Evolutionary conservation across 2,888 invertebrate species (phyloP).

Genomic region (Nomada goodeniana): DNA sequence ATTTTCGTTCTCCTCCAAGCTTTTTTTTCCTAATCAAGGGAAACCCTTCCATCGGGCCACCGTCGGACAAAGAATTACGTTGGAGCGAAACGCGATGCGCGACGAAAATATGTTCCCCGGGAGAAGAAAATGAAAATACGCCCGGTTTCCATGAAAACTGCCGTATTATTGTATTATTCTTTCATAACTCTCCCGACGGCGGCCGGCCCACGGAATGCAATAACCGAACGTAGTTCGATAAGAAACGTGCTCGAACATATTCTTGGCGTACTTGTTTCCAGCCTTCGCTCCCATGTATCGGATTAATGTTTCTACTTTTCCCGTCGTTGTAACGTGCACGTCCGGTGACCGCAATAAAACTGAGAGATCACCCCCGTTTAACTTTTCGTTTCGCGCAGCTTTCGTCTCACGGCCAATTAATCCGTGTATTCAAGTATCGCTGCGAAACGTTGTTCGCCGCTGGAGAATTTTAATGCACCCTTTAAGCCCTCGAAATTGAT

Average conservation of each 20-base stretch:
- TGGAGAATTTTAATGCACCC: neutral
- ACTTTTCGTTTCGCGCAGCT: neutral
- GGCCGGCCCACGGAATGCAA: constrained; percentile 33
- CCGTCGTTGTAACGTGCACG: neutral
- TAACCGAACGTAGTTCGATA: constrained; percentile 53
- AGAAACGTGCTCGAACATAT: constrained; percentile 21
- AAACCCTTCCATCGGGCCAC: neutral
- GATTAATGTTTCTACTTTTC: constrained; percentile 41
- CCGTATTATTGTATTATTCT: constrained; percentile 55
- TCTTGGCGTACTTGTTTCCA: neutral
- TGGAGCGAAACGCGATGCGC: neutral
- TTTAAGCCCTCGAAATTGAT: neutral
- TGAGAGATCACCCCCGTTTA: too few relatives aligned
- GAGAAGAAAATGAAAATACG: constrained; percentile 35
- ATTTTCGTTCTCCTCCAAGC: neutral
- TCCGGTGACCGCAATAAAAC: neutral
- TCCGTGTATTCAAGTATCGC: too few relatives aligned
- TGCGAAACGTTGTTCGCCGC: neutral
- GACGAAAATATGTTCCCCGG: too few relatives aligned
- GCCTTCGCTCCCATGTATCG: constrained; percentile 1
- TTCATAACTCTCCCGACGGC: constrained; percentile 43
- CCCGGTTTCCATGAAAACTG: constrained; percentile 16
- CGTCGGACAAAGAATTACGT: neutral
- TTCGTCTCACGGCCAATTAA: neutral
- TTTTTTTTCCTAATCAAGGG: neutral